Evolutionary conservation across 1,140 invertebrate genomes (phyloP), one percentile per base, ranked within the genome.

Genomic region (Aphis craccivora): DNA sequence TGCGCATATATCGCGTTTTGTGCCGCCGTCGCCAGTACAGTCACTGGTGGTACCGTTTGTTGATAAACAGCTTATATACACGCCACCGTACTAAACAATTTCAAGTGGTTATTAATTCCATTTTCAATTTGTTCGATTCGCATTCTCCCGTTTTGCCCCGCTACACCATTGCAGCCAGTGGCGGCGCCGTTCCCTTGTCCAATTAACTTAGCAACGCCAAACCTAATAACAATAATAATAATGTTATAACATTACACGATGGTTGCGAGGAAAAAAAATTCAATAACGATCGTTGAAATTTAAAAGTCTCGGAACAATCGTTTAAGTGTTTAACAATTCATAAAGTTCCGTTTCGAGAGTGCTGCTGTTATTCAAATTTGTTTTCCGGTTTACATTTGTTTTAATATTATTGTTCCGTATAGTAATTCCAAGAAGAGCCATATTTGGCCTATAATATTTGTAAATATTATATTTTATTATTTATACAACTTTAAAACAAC

Each of bases 1-100:
- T 3, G 60, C 30, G 2, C 60, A 30, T 83, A 83, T 37, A 83
- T 83, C 76, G 35, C 35, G 35, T 83, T 35, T 35, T 83, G 35
- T 83, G 6, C 76, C 76, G 81, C 8, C 81, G 81, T 0, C 81
- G 22, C 37, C 20, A 37, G 81, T 83, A 67, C 30, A 67, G 60
- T 67, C 60, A n/a, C 60, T 67, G 81, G 81, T 37, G 81, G 81
- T 83, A 83, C 81, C 81, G 11, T 83, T 83, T 23, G 37, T 83
- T 83, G 23, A 11, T 40, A 83, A 83, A 83, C 81, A 83, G 81
- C 81, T 83, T 40, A 83, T 11, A 23, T 23, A 83, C 81, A 83
- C 81, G 81, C 81, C 22, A 83, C 76, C 35, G 35, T 37, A 83
- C 76, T 51, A 51, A 40, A 83, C 81, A 23, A 23, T 83, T 37